phyloP scores from a whole-genome alignment of 2,797 vertebrate species.

The Sebastes minor region DNA sequence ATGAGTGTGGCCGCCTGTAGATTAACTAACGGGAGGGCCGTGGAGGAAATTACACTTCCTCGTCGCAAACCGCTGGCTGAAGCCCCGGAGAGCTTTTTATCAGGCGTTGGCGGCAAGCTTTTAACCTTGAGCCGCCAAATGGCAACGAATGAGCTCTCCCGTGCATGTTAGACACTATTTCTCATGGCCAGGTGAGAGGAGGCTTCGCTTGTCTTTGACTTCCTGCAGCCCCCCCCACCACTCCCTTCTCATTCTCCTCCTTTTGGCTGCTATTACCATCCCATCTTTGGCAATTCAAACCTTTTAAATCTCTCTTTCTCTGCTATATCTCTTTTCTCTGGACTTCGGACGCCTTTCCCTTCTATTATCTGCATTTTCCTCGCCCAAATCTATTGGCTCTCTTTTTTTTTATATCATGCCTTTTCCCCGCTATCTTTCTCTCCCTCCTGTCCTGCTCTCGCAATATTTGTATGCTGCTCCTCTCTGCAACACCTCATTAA shows the following conservation, averaged over 20 bases:
- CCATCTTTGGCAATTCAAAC: conserved; percentile 53
- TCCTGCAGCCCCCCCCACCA: conserved; percentile 22
- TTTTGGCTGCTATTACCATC: conserved; percentile 48
- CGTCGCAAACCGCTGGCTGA: conserved; percentile 60
- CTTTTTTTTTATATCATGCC: conserved; percentile 42
- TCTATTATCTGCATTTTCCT: conserved; percentile 63
- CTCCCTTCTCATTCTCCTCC: conserved; percentile 31
- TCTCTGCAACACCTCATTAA: conserved; percentile 82
- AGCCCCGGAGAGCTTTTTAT: conserved; percentile 80
- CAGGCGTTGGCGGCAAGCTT: conserved; percentile 77
- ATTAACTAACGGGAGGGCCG: conserved; percentile 80
- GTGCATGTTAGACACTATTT: conserved; percentile 66
- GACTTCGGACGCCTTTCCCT: conserved; percentile 47
- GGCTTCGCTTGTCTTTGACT: conserved; percentile 48
- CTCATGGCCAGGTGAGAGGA: conserved; percentile 71
- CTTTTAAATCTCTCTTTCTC: conserved; percentile 50
- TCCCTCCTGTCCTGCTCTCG: conserved; percentile 61
- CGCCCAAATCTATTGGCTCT: conserved; percentile 50
- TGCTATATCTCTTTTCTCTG: conserved; percentile 59
- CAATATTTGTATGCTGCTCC: conserved; percentile 83
- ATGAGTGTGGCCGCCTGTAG: conserved; percentile 80
- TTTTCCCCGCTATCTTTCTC: conserved; percentile 66
- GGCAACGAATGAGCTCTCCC: conserved; percentile 78
- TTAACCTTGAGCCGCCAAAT: conserved; percentile 86
- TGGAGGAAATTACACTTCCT: conserved; percentile 83